Evolutionary conservation across 2,888 invertebrate genomes (phyloP).

Genomic region (Conchocele bisecta): DNA sequence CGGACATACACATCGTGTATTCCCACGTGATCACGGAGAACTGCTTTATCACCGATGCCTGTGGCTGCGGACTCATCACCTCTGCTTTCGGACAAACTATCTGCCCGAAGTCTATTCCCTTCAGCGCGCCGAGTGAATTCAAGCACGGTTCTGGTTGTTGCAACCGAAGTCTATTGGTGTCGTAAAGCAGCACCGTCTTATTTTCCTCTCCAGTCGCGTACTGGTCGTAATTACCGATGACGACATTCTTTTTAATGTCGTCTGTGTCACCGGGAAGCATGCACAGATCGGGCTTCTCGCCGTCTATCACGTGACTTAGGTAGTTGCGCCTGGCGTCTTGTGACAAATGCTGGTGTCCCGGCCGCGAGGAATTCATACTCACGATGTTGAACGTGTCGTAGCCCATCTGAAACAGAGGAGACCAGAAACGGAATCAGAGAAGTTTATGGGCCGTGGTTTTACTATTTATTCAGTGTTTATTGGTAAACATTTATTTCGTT

Average conservation of each 20-base stretch:
- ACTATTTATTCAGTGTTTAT: no score
- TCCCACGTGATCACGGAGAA: slow-evolving; percentile 4
- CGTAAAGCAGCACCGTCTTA: background rate
- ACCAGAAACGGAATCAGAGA: no score
- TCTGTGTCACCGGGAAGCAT: slow-evolving; percentile 5
- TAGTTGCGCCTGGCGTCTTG: no score
- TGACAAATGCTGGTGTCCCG: background rate
- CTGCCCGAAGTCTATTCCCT: background rate
- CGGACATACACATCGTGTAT: background rate
- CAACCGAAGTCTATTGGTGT: background rate
- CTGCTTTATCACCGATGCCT: background rate
- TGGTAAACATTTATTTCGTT: no score
- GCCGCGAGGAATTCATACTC: slow-evolving; percentile 1
- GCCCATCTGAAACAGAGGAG: no score
- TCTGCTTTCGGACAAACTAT: background rate
- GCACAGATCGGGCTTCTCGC: slow-evolving; percentile 1
- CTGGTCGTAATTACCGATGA: background rate
- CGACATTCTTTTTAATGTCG: background rate
- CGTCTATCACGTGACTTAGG: background rate
- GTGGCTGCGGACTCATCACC: background rate
- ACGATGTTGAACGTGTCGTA: background rate
- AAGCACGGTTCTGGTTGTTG: background rate
- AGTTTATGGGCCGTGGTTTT: no score
- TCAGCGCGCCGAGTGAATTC: background rate
- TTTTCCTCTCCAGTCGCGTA: background rate